A percentile compares a stretch with the other conserved stretches of the same genome.
phyloP scores from a whole-genome alignment of 2,888 invertebrate genomes.

The Galeruca laticollis region DNA sequence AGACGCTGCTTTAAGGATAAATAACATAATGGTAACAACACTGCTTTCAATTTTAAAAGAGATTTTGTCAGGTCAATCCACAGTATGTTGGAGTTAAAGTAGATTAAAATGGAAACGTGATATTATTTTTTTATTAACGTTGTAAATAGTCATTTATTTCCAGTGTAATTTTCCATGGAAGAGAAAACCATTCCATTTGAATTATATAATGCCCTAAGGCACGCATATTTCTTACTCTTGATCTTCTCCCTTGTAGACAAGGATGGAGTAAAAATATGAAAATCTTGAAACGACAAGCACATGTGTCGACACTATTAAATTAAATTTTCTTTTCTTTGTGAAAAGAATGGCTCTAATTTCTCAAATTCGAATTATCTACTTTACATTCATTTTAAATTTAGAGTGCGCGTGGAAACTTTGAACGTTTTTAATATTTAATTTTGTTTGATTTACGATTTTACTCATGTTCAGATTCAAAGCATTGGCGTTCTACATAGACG shows the following conservation, averaged over 20 bases:
- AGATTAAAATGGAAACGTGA: not conserved
- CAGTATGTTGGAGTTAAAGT: not conserved
- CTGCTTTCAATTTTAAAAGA: not conserved
- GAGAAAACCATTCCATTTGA: slow-evolving; percentile 55
- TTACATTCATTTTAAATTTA: slow-evolving; percentile 69
- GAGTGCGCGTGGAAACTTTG: slow-evolving; percentile 65
- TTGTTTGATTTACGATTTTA: slow-evolving; percentile 68
- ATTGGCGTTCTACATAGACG: slow-evolving; percentile 37
- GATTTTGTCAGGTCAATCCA: not conserved
- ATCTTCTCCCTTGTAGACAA: slow-evolving; percentile 45
- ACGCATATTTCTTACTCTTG: slow-evolving; percentile 46
- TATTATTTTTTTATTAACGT: slow-evolving; percentile 25
- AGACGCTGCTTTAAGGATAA: too few relatives aligned
- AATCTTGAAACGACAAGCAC: slow-evolving; percentile 67
- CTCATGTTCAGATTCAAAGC: slow-evolving; percentile 60
- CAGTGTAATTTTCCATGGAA: slow-evolving; percentile 50
- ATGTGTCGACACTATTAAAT: slow-evolving; percentile 67
- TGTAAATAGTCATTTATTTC: slow-evolving; percentile 37
- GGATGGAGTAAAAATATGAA: slow-evolving; percentile 58
- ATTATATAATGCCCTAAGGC: slow-evolving; percentile 53
- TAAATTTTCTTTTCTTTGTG: slow-evolving; percentile 65
- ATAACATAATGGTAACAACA: too few relatives aligned
- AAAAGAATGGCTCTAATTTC: slow-evolving; percentile 67
- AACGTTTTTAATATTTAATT: slow-evolving; percentile 69
- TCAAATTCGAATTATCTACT: slow-evolving; percentile 69